Conservation (phyloP, 2,888 invertebrate species). For the Sesia bembeciformis region DNA sequence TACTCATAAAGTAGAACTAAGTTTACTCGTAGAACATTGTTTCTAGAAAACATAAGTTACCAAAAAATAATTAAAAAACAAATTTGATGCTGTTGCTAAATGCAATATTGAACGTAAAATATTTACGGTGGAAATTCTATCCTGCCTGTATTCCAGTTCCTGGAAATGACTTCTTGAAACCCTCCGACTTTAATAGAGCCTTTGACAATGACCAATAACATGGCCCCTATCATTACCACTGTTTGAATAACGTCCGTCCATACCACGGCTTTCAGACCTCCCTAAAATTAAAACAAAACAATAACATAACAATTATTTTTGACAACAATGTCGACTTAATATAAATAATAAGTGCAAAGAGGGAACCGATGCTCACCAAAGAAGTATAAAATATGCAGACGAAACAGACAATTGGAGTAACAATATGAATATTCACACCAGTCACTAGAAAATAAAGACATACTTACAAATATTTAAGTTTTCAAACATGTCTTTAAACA, state of each 20-base stretch:
- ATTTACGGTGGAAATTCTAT: constrained; percentile 76
- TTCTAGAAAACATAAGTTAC: no score
- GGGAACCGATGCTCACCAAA: constrained; percentile 71
- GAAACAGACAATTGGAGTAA: constrained; percentile 82
- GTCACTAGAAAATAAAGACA: constrained; percentile 73
- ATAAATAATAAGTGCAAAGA: background rate
- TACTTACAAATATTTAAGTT: background rate
- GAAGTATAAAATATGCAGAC: constrained; percentile 88
- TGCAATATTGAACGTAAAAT: background rate
- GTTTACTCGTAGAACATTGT: no score
- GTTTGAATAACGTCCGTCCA: constrained; percentile 84
- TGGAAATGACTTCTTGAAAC: constrained; percentile 68
- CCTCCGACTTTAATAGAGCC: constrained; percentile 80
- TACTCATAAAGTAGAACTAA: no score
- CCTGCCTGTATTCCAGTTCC: constrained; percentile 74
- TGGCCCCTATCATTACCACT: constrained; percentile 79
- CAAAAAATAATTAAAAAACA: no score
- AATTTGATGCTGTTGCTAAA: no score
- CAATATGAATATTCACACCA: constrained; percentile 82
- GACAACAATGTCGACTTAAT: background rate
- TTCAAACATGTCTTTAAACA: background rate
- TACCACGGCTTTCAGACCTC: constrained; percentile 80
- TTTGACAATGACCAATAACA: constrained; percentile 77
- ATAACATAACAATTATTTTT: background rate
- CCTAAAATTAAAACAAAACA: constrained; percentile 41